Evolutionary conservation across 2,888 invertebrate genomes (phyloP), one percentile per base, ranked within the genome.

Genomic region (Drosophila rubida): DNA sequence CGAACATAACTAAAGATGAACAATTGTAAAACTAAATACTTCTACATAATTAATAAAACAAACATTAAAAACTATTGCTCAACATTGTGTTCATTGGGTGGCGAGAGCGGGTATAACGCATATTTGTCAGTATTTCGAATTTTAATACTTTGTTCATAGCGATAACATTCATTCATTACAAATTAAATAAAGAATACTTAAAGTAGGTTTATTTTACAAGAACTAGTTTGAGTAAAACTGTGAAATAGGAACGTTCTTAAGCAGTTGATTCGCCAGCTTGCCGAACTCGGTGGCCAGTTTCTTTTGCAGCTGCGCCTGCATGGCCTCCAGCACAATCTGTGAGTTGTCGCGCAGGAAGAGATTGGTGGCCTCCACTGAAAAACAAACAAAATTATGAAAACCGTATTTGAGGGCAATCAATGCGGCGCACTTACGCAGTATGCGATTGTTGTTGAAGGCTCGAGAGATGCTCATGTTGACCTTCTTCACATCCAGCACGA

Each of bases 281-380:
- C 93, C 93, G 88, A 95, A 95, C 44, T 95, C 93, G 13, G 89
- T 90, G 1, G 95, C 94, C 57, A 95, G 90, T 89, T 95, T 95
- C 82, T 93, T 93, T 77, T 94, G 94, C 66, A 95, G 90, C 82
- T 95, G 95, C 0, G 94, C 94, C 83, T 94, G 93, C 95, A 95
- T 95, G 4, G 93, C 93, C 84, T 94, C 94, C 62, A 95, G 90
- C 1, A 95, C 95, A 90, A 95, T 94, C 64, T 94, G 93, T 0
- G 95, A 95, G 84, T 95, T 95, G 84, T 95, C 95, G 50, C 94
- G 92, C 30, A 95, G 93, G 87, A 95, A 95, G 48, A 95, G 92
- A 89, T 95, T 95, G 6, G 94, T 95, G 11, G 95, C 95, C 90
- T 95, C 95, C 73, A 94, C 95, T 95, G 87, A 7, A 53, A 25